phyloP scores from a whole-genome alignment of 2,113 vertebrate species.

The Lampris incognitus region DNA sequence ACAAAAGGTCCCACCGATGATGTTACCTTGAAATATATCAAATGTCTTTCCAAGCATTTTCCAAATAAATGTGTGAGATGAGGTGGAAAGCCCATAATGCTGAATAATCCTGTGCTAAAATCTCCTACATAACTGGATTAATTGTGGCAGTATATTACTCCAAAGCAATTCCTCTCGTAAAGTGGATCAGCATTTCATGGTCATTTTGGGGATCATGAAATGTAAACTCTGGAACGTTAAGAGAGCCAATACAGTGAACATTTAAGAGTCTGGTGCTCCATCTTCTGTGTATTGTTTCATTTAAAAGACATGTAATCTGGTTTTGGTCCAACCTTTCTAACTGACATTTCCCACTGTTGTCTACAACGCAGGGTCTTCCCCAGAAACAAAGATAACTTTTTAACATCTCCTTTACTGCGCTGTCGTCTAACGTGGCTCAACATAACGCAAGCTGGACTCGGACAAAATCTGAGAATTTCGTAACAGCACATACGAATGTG shows the following conservation, averaged over 20 bases:
- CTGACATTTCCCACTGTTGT: neutral
- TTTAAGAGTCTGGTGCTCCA: slow-evolving; percentile 3
- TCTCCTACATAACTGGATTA: slow-evolving; percentile 51
- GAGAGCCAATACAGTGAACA: slow-evolving; percentile 3
- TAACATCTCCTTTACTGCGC: no score
- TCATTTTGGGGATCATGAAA: slow-evolving; percentile 2
- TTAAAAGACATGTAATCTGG: no score
- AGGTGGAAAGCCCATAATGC: slow-evolving; percentile 14
- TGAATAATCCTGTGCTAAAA: slow-evolving; percentile 45
- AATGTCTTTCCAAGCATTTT: neutral
- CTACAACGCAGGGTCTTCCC: neutral
- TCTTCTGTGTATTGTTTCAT: slow-evolving; percentile 10
- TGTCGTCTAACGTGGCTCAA: no score
- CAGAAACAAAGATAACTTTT: no score
- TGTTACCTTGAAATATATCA: slow-evolving; percentile 25
- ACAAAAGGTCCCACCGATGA: neutral
- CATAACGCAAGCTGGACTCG: no score
- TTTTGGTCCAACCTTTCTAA: no score
- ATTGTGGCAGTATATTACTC: slow-evolving; percentile 43
- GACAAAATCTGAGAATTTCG: no score
- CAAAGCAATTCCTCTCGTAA: slow-evolving; percentile 36
- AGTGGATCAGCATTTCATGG: neutral
- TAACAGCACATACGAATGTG: no score
- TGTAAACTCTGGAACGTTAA: slow-evolving; percentile 20
- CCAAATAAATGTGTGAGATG: slow-evolving; percentile 2